phyloP scores from a whole-genome alignment of 2,888 invertebrate genomes.

The Harpalus rubripes region DNA sequence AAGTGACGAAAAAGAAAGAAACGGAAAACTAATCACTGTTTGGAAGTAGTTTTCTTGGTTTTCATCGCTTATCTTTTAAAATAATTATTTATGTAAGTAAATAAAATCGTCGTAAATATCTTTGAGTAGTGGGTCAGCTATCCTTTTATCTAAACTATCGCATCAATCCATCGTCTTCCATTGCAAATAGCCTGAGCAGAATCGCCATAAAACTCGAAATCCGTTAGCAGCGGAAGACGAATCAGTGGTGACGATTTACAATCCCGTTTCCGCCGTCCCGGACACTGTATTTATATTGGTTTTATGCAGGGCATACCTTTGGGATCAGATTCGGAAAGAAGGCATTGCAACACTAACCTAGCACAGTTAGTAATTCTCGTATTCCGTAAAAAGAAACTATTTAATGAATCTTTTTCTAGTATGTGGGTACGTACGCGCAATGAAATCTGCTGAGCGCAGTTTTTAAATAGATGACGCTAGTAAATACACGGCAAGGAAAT shows the following conservation, averaged over 20 bases:
- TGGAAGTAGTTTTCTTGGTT: not conserved
- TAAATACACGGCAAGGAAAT: constrained; percentile 67
- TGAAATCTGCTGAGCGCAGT: constrained; percentile 68
- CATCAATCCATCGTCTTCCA: constrained; percentile 63
- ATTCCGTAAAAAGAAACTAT: not conserved
- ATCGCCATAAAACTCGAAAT: constrained; percentile 63
- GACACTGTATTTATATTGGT: constrained; percentile 65
- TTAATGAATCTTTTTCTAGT: constrained; percentile 15
- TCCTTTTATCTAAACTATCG: constrained; percentile 62
- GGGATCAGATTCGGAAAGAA: not conserved
- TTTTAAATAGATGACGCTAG: constrained; percentile 66
- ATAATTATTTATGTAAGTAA: constrained; percentile 24
- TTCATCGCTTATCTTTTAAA: constrained; percentile 11
- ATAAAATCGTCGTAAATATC: constrained; percentile 37
- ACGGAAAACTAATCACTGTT: too few relatives aligned
- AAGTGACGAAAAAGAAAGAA: too few relatives aligned
- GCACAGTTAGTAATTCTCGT: not conserved
- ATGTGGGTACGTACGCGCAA: constrained; percentile 54
- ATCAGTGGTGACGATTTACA: constrained; percentile 65
- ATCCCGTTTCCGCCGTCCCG: constrained; percentile 53
- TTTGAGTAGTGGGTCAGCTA: not conserved
- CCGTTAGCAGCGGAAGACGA: constrained; percentile 65
- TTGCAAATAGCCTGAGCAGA: constrained; percentile 59
- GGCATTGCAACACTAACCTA: not conserved
- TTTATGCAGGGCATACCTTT: constrained; percentile 60